Evolutionary conservation across 2,797 vertebrate genomes (phyloP).

Genomic region (Gambelia wislizenii): DNA sequence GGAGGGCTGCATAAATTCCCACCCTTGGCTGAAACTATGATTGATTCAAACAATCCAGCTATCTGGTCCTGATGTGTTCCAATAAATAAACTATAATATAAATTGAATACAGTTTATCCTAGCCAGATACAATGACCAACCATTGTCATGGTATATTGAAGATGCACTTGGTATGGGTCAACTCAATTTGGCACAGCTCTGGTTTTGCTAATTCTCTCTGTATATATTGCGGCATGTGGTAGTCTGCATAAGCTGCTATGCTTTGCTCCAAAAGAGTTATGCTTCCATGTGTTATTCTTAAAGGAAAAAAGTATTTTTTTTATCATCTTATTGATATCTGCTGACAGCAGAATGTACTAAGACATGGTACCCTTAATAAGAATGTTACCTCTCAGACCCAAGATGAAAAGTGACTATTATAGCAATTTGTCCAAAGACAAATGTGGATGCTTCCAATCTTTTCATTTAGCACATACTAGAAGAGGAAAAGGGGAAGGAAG

Average conservation of each 20-base stretch:
- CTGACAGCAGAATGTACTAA: no score
- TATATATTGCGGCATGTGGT: no score
- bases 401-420: no score
- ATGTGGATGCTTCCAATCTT: no score
- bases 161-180: not conserved
- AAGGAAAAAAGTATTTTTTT: not conserved
- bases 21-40: not conserved
- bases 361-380: no score
- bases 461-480: no score
- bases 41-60: not conserved
- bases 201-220: not conserved
- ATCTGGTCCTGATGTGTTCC: not conserved
- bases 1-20: not conserved
- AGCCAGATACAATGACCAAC: not conserved
- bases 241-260: not conserved
- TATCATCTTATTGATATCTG: no score
- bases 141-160: not conserved
- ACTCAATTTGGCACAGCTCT: not conserved
- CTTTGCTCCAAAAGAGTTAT: not conserved
- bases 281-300: not conserved
- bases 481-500: no score
- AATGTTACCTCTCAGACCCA: no score
- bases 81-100: not conserved
- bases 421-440: no score
- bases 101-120: not conserved